Base-by-base conservation (phyloP, 2,113 vertebrate genomes). In the Cochlearius cochlearius region DNA sequence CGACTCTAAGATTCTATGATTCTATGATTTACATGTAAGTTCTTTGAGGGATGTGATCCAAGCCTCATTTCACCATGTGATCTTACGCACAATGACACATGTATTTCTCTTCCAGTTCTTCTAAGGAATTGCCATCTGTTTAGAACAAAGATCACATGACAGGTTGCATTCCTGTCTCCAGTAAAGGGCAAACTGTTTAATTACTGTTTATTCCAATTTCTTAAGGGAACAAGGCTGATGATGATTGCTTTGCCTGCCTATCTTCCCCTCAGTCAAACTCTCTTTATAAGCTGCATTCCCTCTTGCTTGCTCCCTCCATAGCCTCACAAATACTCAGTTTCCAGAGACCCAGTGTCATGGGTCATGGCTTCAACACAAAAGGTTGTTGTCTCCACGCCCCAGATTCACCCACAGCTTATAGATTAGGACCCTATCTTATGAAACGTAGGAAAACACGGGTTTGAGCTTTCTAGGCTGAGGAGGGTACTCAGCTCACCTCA, bases 361-460 rank as follows among this genome's bases (percentile, higher is more conserved):
- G 27, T 4, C 25, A 62, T n/a, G 56, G 20, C 11, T 77, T 74
- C 43, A 84, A 38, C 14, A 64, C 1, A 3, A 92, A 74, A 79
- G 4, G 10, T n/a, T 41, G 41, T 45, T 73, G 11, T 19, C 5
- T 60, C 27, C 3, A 4, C 43, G 38, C 5, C 16, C 13, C 25
- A 80, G 27, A 39, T 83, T 77, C 45, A 62, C 4, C 34, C 66
- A 20, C 26, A 60, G 4, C 15, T 73, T 66, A 36, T 11, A 30
- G 11, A 15, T 64, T 80, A 84, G 23, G 14, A 41, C 9, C 21
- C 6, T 58, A 13, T 68, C 23, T 56, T 23, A 43, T 2, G 12
- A 69, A 73, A 66, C 2, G 0, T 23, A 60, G 11, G 4, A 47
- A 76, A 59, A 38, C 8, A 88, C 0, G 3, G 4, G 6, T 32